Evolutionary conservation across 2,797 vertebrate genomes (phyloP), one percentile per base, ranked within the genome.

Genomic region (Aeoliscus strigatus): DNA sequence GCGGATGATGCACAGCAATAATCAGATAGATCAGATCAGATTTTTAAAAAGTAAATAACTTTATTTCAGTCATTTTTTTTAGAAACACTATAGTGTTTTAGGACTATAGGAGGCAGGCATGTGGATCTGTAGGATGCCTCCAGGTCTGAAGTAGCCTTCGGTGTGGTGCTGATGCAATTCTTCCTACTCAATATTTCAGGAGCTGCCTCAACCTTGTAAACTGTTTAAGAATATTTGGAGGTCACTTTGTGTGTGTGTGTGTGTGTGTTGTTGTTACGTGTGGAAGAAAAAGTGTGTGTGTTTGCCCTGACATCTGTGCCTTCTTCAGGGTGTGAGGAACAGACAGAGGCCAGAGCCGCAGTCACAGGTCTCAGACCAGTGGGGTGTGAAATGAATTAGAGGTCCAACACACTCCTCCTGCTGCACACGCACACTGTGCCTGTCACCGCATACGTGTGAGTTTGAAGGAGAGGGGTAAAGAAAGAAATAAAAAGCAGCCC

Each of bases 321-420:
- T 66, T 75, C 75, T n/a, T 41, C 51, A 51, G 75, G 69, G 75
- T 79, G 71, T 67, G 64, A 59, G 75, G 65, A 76, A 70, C 72
- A 65, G 80, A 77, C 83, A 73, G 74, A 70, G 78, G 73, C 73
- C 76, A 65, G 44, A 71, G 66, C 67, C 68, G 75, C 73, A 83
- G 76, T 81, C 78, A 79, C 79, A 81, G 78, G 78, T 82, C 83
- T 82, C 76, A 79, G 77, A 84, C 75, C 81, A 85, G 62, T 73
- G 79, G 79, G 75, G 76, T 87, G 85, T 86, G 79, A 87, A 86
- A 87, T 86, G 70, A 85, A 84, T 69, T 67, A 49, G 44, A 66
- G 69, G 67, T 66, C 66, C 54, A 60, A 74, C 73, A 75, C 62
- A 63, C 55, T 57, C 47, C 46, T 21, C 33, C 54, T 42, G 54